Percentiles rank a stretch among this genome's conserved stretches.
These are phyloP conservation scores for Anastatus disparis DNA, from an alignment of 1,140 invertebrate genomes.

Conservation along the genomic window DNA sequence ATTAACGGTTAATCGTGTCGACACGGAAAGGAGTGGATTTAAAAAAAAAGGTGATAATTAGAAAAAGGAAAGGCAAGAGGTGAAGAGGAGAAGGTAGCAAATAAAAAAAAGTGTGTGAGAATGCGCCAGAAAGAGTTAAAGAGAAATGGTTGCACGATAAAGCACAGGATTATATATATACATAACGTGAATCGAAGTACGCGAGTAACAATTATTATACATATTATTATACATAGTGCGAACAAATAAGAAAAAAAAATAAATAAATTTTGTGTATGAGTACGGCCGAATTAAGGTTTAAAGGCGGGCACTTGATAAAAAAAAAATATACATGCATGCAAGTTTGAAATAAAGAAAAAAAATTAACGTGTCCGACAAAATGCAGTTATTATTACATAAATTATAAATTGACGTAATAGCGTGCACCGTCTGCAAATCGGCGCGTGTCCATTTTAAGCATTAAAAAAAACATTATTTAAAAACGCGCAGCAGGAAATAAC, in stretches of 20 bases:
- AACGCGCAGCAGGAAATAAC: background rate
- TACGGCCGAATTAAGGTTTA: background rate
- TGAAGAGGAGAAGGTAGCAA: background rate
- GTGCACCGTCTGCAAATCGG: background rate
- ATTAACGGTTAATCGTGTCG: conserved; percentile 38
- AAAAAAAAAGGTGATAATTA: too few species aligned
- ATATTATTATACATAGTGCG: conserved; percentile 37
- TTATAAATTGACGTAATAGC: conserved; percentile 10
- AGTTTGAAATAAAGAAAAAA: too few species aligned
- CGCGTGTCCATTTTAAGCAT: background rate
- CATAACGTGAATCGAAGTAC: background rate
- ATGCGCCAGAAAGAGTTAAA: background rate
- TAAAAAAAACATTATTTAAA: conserved; percentile 8
- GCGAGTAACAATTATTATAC: conserved; percentile 38
- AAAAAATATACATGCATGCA: too few species aligned
- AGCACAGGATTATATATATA: background rate
- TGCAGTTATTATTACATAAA: conserved; percentile 20
- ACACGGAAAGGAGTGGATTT: background rate
- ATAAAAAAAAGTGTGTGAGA: background rate
- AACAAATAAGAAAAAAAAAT: too few species aligned
- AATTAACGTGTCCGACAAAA: background rate
- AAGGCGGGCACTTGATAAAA: too few species aligned
- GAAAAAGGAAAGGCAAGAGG: too few species aligned
- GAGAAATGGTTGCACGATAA: background rate
- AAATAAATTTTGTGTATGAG: conserved; percentile 20